These are phyloP conservation scores for Elgaria multicarinata DNA, from an alignment of 2,113 vertebrate species.

Conservation along the genomic window DNA sequence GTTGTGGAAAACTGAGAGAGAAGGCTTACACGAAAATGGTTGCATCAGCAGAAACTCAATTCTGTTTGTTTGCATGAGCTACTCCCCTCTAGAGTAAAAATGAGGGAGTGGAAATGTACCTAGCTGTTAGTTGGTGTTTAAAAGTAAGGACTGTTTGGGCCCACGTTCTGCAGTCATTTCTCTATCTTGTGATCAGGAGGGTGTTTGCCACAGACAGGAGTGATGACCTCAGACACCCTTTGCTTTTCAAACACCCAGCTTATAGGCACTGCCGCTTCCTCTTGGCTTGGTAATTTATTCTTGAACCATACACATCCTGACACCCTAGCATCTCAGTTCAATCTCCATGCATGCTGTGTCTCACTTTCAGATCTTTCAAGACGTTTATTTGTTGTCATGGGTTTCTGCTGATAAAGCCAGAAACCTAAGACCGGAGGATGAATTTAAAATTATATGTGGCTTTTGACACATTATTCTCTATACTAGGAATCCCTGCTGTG, in stretches of 20 bases:
- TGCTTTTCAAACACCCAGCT: slow-evolving; percentile 11
- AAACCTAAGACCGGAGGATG: neutral
- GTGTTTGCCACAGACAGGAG: slow-evolving; percentile 27
- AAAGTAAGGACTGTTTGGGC: no score
- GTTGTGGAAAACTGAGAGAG: neutral
- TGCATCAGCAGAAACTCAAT: neutral
- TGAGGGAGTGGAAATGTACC: no score
- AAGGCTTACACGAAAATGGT: slow-evolving; percentile 11
- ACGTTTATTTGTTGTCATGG: neutral
- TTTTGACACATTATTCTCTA: neutral
- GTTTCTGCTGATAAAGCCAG: neutral
- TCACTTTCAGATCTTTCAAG: neutral
- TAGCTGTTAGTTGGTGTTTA: no score
- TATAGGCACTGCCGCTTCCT: neutral
- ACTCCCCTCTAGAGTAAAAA: no score
- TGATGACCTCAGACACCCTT: slow-evolving; percentile 27
- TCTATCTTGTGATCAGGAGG: neutral
- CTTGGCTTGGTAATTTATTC: slow-evolving; percentile 25
- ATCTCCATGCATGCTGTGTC: neutral
- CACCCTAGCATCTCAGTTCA: neutral
- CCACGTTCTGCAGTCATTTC: neutral
- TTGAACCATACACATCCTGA: neutral
- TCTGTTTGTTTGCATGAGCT: neutral
- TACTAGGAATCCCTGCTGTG: neutral
- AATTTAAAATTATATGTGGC: neutral